Evolutionary conservation across 2,888 invertebrate genomes (phyloP).

Genomic region (Gibbula magus): DNA sequence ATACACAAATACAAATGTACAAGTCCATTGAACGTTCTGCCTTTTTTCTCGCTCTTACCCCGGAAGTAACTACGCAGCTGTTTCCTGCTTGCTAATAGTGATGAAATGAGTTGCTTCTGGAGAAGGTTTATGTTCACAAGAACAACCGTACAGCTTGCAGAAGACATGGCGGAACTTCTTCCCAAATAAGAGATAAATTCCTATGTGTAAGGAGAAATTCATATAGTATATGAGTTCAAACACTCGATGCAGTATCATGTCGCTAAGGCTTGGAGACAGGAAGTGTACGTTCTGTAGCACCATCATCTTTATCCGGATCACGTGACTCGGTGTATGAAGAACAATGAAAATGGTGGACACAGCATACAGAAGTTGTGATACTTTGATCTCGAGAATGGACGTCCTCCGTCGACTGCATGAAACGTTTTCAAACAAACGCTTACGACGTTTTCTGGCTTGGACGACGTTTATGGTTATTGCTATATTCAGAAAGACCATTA

Average conservation of each 20-base stretch:
- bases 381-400: conserved; percentile 16
- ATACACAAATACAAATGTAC: no score
- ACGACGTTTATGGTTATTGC: conserved; percentile 18
- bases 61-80: no score
- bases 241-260: conserved; percentile 22
- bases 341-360: conserved; percentile 33
- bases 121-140: no score
- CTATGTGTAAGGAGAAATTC: conserved; percentile 29
- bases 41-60: no score
- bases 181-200: conserved; percentile 31
- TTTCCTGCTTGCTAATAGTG: no score
- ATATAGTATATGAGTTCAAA: conserved; percentile 32
- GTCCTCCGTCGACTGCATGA: background rate
- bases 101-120: no score
- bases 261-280: background rate
- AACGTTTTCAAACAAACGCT: background rate
- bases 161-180: conserved; percentile 31
- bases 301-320: conserved; percentile 25
- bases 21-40: no score
- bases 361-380: conserved; percentile 28
- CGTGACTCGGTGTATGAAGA: conserved; percentile 32
- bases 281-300: background rate
- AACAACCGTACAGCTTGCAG: conserved; percentile 14
- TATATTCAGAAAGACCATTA: conserved; percentile 27
- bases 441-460: background rate